Evolutionary conservation across 2,888 invertebrate species (phyloP).

Genomic region (Phorcus lineatus): DNA sequence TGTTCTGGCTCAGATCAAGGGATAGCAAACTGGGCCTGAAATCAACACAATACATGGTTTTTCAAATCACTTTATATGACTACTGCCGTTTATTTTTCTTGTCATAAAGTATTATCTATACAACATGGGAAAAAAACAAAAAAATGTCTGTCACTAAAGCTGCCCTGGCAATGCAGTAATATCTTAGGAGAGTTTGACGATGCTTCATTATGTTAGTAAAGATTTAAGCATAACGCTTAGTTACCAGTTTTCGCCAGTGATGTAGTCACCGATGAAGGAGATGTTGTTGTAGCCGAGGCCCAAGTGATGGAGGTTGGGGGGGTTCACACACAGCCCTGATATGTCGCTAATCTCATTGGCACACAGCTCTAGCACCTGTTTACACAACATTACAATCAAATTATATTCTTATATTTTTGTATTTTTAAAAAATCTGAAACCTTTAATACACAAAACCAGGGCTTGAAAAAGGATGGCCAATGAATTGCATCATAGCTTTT

Average conservation of each 20-base stretch:
- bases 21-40: constrained; percentile 72
- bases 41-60: not conserved
- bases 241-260: constrained; percentile 71
- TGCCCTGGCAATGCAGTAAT: no score
- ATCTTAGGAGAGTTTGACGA: no score
- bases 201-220: not conserved
- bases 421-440: no score
- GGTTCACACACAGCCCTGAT: constrained; percentile 64
- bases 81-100: no score
- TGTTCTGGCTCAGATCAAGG: constrained; percentile 73
- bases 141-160: no score
- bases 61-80: no score
- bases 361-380: constrained; percentile 72
- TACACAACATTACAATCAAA: not conserved
- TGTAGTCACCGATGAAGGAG: constrained; percentile 67
- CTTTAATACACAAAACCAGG: no score
- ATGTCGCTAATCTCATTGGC: constrained; percentile 72
- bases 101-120: no score
- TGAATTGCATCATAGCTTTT: no score
- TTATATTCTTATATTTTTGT: no score
- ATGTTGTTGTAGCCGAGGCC: constrained; percentile 72
- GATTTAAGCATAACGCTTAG: constrained; percentile 21
- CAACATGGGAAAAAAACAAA: not conserved
- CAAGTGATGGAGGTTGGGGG: constrained; percentile 67
- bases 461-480: no score